phyloP scores from a whole-genome alignment of 1,140 invertebrate genomes.

The Leptinotarsa defecta region DNA sequence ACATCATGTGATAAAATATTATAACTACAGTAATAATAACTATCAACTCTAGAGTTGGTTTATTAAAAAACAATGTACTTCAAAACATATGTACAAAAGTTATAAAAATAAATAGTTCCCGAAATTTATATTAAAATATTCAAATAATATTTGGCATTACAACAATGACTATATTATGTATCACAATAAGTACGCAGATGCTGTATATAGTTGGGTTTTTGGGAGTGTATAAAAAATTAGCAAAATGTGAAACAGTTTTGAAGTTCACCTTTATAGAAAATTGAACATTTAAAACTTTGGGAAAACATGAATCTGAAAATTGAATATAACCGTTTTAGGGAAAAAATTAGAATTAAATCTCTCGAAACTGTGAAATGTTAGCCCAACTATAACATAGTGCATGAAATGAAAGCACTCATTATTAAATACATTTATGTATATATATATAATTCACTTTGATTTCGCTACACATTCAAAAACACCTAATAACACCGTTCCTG shows the following conservation, averaged over 20 bases:
- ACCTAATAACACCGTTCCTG: neutral
- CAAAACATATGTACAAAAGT: constrained; percentile 15
- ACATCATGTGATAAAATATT: too few relatives aligned
- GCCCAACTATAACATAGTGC: constrained; percentile 1
- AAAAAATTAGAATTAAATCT: neutral
- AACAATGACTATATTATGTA: constrained; percentile 16
- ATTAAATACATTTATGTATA: neutral
- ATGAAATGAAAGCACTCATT: neutral
- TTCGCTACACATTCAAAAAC: constrained; percentile 2
- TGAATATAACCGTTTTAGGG: neutral
- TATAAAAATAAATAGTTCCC: constrained; percentile 19
- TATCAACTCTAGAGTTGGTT: neutral
- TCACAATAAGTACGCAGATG: constrained; percentile 18
- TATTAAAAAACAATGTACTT: neutral
- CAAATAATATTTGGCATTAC: constrained; percentile 8
- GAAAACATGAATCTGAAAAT: neutral
- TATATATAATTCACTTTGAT: neutral
- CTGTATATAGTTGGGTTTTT: constrained; percentile 12
- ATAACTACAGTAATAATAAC: too few relatives aligned
- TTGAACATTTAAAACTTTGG: neutral
- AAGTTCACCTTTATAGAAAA: neutral
- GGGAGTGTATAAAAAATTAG: neutral
- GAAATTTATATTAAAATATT: constrained; percentile 10
- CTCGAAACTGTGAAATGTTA: neutral
- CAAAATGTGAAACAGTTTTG: neutral